Base-by-base conservation (phyloP, 2,888 invertebrate species). In the Netelia fuscicornis region DNA sequence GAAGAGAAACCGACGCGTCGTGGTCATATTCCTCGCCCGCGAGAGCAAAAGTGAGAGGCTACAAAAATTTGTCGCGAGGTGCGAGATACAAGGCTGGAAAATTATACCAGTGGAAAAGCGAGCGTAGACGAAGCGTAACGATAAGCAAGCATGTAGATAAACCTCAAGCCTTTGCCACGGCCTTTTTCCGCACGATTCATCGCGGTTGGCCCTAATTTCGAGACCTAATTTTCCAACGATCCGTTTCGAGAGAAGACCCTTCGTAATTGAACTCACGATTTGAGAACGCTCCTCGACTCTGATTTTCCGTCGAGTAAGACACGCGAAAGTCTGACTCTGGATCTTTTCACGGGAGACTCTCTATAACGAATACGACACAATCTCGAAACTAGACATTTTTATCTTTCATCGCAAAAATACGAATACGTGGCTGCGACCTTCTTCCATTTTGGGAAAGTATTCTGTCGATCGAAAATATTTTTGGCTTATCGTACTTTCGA, bases 191-290 rank as follows among this genome's bases (percentile, higher is more conserved):
- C 9, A 9, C 62, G 62, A 74, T 77, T 52, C 58, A 77, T 76
- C 25, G 52, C 60, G 67, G 68, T 74, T 65, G 13, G 77, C 62
- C 68, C 74, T 81, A 84, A 81, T 81, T 84, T 81, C 37, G 48
- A 78, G 72, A 74, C 70, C 81, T 74, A 68, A 81, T 74, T 81
- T 77, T 81, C 77, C 81, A 84, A 62, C 84, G 77, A 81, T 44
- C 62, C 67, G 67, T 74, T 44, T 52, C 11, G 62, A 25, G 6
- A 11, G 20, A 58, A 58, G 58, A 20, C n/a, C n/a, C 9, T 58
- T 58, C 58, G 58, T 58, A 58, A n/a, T 58, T 58, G 9, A 9
- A 20, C n/a, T 58, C n/a, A 20, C 9, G 9, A 2, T 20, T 20
- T 20, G n/a, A n/a, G 17, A 58, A 17, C 20, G 17, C 58, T 20